Base-by-base conservation (phyloP, 30 jellyfish, hydroid and myxozoan genomes). In the Cassiopea xamachana region DNA sequence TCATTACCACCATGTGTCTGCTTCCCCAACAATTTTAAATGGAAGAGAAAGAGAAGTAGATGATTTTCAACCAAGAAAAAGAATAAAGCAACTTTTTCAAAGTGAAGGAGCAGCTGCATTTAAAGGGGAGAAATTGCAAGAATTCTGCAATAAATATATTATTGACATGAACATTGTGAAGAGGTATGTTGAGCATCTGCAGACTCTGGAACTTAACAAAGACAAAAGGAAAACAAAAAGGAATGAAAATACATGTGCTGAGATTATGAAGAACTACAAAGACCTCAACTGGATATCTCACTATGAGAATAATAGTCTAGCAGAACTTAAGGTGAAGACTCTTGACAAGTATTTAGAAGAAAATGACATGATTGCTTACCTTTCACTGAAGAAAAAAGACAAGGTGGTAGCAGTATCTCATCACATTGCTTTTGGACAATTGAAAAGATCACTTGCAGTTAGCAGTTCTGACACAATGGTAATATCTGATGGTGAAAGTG, bases 21-120 rank as follows among this genome's bases (percentile, higher is more conserved):
- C 0, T 48, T 69, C 92, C 1, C 87, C 88, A 6, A 69, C 58
- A 6, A 2, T 43, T 12, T 7, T 84, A 6, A 17, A 70, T 73
- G 92, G 87, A n/a, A 46, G 0, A 84, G 44, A 48, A 84, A 71
- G 92, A 18, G 86, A 84, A 1, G 64, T 84, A 14, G 88, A 84
- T 73, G 92, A 84, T 62, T 61, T 82, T 60, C 85, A 82, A 6
- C 91, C 91, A 46, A 67, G 91, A 64, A 70, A 43, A 19, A 15
- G 55, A 67, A 64, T 82, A 70, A 82, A 82, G 18, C 48, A 61
- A 2, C 44, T 60, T 60, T 50, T 60, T 50, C 88, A 80, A 60
- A 39, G 61, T 13, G 78, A 80, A 13, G 60, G 60, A 39, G 13
- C 64, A 2, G 13, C 88, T 13, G 19, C 61, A 1, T 14, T 13